Conservation (phyloP, 2,113 vertebrate genomes). For the Channa argus region DNA sequence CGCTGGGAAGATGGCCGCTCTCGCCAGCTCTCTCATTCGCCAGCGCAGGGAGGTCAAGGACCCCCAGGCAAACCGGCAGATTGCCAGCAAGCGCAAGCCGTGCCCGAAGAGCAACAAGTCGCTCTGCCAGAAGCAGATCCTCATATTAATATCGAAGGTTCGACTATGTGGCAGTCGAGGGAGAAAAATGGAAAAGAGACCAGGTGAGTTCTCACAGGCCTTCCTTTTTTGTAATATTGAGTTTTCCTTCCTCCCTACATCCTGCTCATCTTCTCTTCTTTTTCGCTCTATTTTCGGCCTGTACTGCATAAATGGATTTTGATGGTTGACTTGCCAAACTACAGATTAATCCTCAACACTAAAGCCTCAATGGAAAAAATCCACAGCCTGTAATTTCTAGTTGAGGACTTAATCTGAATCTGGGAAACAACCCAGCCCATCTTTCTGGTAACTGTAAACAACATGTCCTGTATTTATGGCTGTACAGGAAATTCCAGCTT, state of each 20-base stretch:
- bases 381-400: constrained; percentile 62
- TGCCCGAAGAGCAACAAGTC: constrained; percentile 93
- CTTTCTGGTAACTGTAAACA: constrained; percentile 44
- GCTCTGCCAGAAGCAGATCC: constrained; percentile 92
- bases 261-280: constrained; percentile 1
- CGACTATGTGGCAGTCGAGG: constrained; percentile 89
- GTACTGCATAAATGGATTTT: constrained; percentile 51
- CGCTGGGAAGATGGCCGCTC: constrained; percentile 87
- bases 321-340: constrained; percentile 59
- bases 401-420: constrained; percentile 66
- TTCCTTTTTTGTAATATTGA: constrained; percentile 9
- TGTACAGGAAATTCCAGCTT: constrained; percentile 43
- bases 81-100: constrained; percentile 88
- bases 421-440: constrained; percentile 64
- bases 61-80: constrained; percentile 86
- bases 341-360: constrained; percentile 69
- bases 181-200: constrained; percentile 85
- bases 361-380: constrained; percentile 66
- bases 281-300: constrained; percentile 30
- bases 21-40: constrained; percentile 91
- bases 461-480: constrained; percentile 30
- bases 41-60: constrained; percentile 91
- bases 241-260: neutral
- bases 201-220: constrained; percentile 80
- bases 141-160: constrained; percentile 91